phyloP scores from a whole-genome alignment of 2,888 invertebrate genomes.

The Germaria angustata region DNA sequence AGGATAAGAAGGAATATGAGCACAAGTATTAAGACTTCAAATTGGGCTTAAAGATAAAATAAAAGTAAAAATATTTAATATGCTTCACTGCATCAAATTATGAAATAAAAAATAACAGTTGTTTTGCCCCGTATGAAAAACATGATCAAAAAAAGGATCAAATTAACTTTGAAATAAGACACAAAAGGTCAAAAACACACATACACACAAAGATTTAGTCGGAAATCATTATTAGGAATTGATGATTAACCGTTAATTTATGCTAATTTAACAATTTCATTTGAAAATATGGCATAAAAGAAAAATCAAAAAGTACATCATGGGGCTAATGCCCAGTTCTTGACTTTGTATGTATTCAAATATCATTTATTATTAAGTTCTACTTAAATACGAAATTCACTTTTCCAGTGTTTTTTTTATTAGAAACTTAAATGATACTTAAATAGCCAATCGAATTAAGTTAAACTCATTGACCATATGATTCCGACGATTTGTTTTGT shows the following conservation, averaged over 20 bases:
- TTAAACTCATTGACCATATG: too few species aligned
- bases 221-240: slow-evolving; percentile 61
- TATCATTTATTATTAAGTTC: too few species aligned
- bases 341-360: too few species aligned
- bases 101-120: slow-evolving; percentile 64
- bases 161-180: slow-evolving; percentile 65
- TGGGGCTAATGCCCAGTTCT: too few species aligned
- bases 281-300: not conserved
- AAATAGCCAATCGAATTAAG: too few species aligned
- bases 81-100: slow-evolving; percentile 56
- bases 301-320: not conserved
- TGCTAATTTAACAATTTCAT: slow-evolving; percentile 55
- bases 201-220: slow-evolving; percentile 55
- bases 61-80: slow-evolving; percentile 29
- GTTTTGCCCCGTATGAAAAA: slow-evolving; percentile 30
- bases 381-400: too few species aligned
- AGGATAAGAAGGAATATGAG: slow-evolving; percentile 45
- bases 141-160: slow-evolving; percentile 56
- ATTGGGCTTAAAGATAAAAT: slow-evolving; percentile 36
- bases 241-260: slow-evolving; percentile 65
- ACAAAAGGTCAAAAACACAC: slow-evolving; percentile 64
- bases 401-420: too few species aligned
- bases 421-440: too few species aligned
- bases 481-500: too few species aligned
- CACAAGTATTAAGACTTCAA: slow-evolving; percentile 12